Base-by-base conservation (phyloP, 2,113 vertebrate genomes). In the Leptobrachium leishanense region DNA sequence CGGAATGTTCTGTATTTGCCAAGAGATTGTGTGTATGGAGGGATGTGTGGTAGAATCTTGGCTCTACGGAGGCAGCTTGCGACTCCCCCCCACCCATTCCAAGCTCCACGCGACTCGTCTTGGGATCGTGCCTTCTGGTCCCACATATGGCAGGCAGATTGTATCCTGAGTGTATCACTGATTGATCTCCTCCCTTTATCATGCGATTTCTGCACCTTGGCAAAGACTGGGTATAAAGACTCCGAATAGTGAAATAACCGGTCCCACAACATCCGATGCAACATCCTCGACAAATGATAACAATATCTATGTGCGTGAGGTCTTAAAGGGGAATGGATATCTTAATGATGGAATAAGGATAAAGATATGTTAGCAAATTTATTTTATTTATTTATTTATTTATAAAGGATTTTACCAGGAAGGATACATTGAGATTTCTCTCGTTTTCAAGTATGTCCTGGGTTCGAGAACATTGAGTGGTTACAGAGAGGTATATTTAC, bases 111-210 rank as follows among this genome's bases (percentile, higher is more conserved):
- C 44, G n/a, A 12, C 68, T 46, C 57, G 10, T 2, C 13, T 68
- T 31, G 5, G 41, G 53, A 9, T 6, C 8, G 46, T 50, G 46
- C 46, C 46, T 13, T 43, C 31, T 5, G 44, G 20, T 41, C 44
- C 54, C 39, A 79, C 76, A 79, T 79, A 79, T 79, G 76, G 76
- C 68, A 8, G 53, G 75, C 75, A 76, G 75, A 76, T 76, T 76
- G 75, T 43, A 68, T 68, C 40, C 39, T 76, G 74, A 13, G 41
- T 67, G 12, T 55, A 55, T 3, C 62, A 43, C 44, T 54, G 62
- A 12, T 54, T 39, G 65, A 75, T 67, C 59, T 72, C 44, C 50
- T n/a, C 72, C n/a, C 76, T 53, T 20, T 40, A 43, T 63, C 42
- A 39, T 43, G 42, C 71, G 76, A 71, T 69, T 42, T 10, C 43